A percentile compares a stretch with the other conserved stretches of the same genome.
These are phyloP conservation scores for Pollenia griseotomentosa DNA, from an alignment of 2,888 invertebrate genomes.

Conservation along the genomic window DNA sequence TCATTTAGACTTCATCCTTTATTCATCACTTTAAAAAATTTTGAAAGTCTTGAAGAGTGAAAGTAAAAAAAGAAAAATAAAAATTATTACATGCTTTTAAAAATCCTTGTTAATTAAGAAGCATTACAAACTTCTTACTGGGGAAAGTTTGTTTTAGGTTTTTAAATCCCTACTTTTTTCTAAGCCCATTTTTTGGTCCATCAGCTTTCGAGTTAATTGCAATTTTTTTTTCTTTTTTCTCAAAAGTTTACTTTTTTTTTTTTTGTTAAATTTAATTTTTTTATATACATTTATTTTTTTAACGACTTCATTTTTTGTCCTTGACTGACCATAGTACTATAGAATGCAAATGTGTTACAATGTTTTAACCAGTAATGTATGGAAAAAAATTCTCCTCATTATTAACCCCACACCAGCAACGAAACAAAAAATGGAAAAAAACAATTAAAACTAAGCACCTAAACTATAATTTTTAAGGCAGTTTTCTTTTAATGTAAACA, in stretches of 20 bases:
- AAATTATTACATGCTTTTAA: neutral
- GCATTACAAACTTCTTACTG: neutral
- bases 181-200: conserved; percentile 50
- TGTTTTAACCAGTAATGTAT: conserved; percentile 81
- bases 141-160: neutral
- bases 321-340: conserved; percentile 79
- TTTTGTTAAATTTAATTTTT: conserved; percentile 1
- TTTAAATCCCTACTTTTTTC: conserved; percentile 25
- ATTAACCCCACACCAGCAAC: conserved; percentile 82
- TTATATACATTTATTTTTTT: conserved; percentile 3
- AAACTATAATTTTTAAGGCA: conserved; percentile 6
- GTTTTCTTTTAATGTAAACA: conserved; percentile 1
- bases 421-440: conserved; percentile 42
- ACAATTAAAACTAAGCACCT: conserved; percentile 30
- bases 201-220: conserved; percentile 67
- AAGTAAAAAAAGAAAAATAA: neutral
- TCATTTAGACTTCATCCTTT: neutral
- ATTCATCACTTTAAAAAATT: conserved; percentile 7
- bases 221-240: conserved; percentile 28
- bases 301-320: conserved; percentile 76
- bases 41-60: neutral
- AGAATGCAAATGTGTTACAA: conserved; percentile 74
- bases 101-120: neutral
- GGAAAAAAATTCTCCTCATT: conserved; percentile 84
- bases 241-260: neutral